phyloP scores from a whole-genome alignment of 2,888 invertebrate species.

The Eupeodes luniger region DNA sequence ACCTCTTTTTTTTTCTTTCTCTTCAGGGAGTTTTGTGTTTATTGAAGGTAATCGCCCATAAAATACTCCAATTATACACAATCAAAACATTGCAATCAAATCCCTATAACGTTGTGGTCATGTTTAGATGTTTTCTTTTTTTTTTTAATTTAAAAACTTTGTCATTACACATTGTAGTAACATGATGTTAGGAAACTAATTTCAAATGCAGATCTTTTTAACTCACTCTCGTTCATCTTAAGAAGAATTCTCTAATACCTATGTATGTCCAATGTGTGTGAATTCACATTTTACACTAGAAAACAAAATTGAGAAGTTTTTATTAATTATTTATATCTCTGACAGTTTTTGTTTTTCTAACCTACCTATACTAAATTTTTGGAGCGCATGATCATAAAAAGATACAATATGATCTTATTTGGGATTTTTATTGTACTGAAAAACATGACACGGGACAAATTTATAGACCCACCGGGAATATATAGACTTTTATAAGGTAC shows the following conservation, averaged over 20 bases:
- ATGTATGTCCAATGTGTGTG: not conserved
- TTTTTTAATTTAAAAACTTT: slow-evolving; percentile 38
- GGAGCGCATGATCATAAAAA: slow-evolving; percentile 46
- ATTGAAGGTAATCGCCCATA: slow-evolving; percentile 56
- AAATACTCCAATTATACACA: slow-evolving; percentile 46
- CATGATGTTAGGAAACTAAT: slow-evolving; percentile 52
- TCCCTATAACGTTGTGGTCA: slow-evolving; percentile 39
- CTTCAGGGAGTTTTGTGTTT: slow-evolving; percentile 18
- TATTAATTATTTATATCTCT: slow-evolving; percentile 35
- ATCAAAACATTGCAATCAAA: slow-evolving; percentile 21
- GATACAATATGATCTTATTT: slow-evolving; percentile 64
- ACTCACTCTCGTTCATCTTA: slow-evolving; percentile 15
- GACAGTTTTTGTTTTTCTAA: slow-evolving; percentile 36
- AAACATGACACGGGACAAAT: slow-evolving; percentile 48
- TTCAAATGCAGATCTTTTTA: slow-evolving; percentile 33
- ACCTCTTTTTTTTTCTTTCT: not conserved
- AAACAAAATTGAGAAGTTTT: slow-evolving; percentile 29
- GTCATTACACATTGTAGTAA: slow-evolving; percentile 65
- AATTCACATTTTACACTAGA: slow-evolving; percentile 14
- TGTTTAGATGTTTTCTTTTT: slow-evolving; percentile 49
- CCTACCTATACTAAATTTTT: not conserved
- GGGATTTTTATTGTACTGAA: slow-evolving; percentile 49
- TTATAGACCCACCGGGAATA: slow-evolving; percentile 24
- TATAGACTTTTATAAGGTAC: not conserved
- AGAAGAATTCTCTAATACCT: not conserved